phyloP scores from a whole-genome alignment of 1,140 invertebrate genomes.

The Yoshiicerus persimilis region DNA sequence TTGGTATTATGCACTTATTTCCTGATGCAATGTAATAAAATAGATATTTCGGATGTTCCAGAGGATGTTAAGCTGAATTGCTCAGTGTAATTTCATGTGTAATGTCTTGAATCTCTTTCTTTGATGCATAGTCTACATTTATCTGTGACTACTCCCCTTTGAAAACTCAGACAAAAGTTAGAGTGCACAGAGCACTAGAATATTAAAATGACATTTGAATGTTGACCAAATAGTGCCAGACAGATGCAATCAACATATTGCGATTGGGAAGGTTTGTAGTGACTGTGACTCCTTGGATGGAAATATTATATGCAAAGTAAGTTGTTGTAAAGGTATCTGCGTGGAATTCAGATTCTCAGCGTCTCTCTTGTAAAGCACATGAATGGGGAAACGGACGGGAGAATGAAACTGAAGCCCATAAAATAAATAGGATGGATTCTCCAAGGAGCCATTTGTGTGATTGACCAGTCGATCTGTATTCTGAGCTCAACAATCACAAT shows the following conservation, averaged over 20 bases:
- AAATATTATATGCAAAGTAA: background rate
- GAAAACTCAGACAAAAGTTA: background rate
- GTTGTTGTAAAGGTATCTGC: slow-evolving; percentile 1
- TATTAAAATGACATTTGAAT: slow-evolving; percentile 2
- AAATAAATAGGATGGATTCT: slow-evolving; percentile 23
- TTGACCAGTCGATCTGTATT: slow-evolving; percentile 22
- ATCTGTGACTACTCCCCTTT: no score
- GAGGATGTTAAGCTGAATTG: no score
- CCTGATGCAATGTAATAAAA: no score
- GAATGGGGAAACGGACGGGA: background rate
- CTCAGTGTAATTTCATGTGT: no score
- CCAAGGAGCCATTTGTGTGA: slow-evolving; percentile 21
- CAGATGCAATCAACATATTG: background rate
- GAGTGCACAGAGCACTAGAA: background rate
- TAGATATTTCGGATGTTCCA: no score
- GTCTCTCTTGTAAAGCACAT: background rate
- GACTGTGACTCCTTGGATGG: background rate
- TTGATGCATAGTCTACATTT: no score
- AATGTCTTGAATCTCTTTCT: no score
- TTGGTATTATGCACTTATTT: no score
- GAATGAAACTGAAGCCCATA: background rate
- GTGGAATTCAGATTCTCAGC: background rate
- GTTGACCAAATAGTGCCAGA: background rate
- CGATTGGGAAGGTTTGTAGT: background rate
- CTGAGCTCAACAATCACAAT: slow-evolving; percentile 17